A percentile compares a stretch with the other conserved stretches of the same genome.
These are phyloP conservation scores for Syrista parreyssii DNA, from an alignment of 2,888 invertebrate genomes.

Conservation along the genomic window DNA sequence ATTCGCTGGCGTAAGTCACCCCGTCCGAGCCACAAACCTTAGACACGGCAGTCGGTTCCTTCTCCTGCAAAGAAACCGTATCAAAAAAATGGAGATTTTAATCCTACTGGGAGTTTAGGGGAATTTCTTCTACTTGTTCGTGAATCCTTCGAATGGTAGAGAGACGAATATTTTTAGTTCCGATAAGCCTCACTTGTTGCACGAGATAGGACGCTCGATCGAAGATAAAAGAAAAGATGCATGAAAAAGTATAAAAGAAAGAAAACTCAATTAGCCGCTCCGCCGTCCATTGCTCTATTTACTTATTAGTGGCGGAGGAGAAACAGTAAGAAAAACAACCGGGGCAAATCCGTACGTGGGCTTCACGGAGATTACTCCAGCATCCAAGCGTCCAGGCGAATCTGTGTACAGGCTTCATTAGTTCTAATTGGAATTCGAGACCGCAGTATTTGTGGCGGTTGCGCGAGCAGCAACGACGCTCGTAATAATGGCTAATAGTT, in stretches of 20 bases:
- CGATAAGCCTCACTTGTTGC: slow-evolving; percentile 44
- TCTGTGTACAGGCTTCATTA: slow-evolving; percentile 32
- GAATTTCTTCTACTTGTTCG: too few species aligned
- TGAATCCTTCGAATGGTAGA: too few species aligned
- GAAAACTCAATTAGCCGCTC: slow-evolving; percentile 41
- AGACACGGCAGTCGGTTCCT: slow-evolving; percentile 40
- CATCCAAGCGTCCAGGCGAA: too few species aligned
- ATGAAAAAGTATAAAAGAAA: slow-evolving; percentile 31
- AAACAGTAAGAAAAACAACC: too few species aligned
- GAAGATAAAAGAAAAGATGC: background rate
- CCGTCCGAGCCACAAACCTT: slow-evolving; percentile 88
- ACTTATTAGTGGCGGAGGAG: slow-evolving; percentile 23
- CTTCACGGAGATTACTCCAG: too few species aligned
- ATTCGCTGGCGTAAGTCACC: slow-evolving; percentile 85
- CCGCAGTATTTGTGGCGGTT: slow-evolving; percentile 20
- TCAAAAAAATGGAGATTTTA: too few species aligned
- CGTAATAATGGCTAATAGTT: slow-evolving; percentile 22
- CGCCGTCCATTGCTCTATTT: slow-evolving; percentile 28
- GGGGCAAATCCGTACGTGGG: too few species aligned
- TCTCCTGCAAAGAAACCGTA: slow-evolving; percentile 30
- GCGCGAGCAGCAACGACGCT: too few species aligned
- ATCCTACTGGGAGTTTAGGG: too few species aligned
- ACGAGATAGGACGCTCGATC: slow-evolving; percentile 10
- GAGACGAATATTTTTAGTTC: too few species aligned
- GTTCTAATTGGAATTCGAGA: slow-evolving; percentile 53